Conservation (phyloP, 30 jellyfish, hydroid and myxozoan genomes). For the Aurelia aurita region DNA sequence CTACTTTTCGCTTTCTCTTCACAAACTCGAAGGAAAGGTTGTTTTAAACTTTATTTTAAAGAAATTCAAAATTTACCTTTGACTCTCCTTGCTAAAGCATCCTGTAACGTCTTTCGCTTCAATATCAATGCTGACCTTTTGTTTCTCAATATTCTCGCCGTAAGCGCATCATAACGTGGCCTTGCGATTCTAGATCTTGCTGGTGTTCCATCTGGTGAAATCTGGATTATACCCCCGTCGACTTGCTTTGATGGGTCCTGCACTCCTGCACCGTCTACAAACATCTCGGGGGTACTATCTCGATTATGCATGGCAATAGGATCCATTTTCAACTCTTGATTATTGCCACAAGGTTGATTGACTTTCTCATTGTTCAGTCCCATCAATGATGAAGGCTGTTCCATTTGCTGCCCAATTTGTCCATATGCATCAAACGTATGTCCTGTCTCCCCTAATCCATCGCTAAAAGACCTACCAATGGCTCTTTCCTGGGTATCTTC, state of each 20-base stretch:
- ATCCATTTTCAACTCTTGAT: slow-evolving; percentile 6
- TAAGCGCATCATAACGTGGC: slow-evolving; percentile 3
- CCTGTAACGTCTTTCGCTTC: slow-evolving; percentile 32
- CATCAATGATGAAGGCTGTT: slow-evolving; percentile 23
- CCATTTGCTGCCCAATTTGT: slow-evolving; percentile 67
- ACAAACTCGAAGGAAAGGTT: too few species aligned
- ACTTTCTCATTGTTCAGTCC: slow-evolving; percentile 23
- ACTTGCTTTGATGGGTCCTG: slow-evolving; percentile 29
- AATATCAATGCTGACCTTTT: slow-evolving; percentile 42
- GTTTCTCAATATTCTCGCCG: slow-evolving; percentile 8
- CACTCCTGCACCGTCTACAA: slow-evolving; percentile 32
- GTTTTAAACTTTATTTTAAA: too few species aligned
- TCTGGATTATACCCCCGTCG: slow-evolving; percentile 60
- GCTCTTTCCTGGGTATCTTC: slow-evolving; percentile 14
- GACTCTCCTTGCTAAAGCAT: slow-evolving; percentile 38
- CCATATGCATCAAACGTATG: slow-evolving; percentile 82
- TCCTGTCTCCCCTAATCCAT: slow-evolving; percentile 57
- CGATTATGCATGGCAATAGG: slow-evolving; percentile 24
- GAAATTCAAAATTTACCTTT: slow-evolving; percentile 7
- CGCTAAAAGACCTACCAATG: slow-evolving; percentile 34
- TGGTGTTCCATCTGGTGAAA: slow-evolving; percentile 52
- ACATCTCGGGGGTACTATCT: background rate
- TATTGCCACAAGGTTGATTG: background rate
- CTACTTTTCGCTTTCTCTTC: too few species aligned
- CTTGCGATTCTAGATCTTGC: slow-evolving; percentile 6